These are phyloP conservation scores for Conus canariensis DNA, from an alignment of 2,888 invertebrate genomes.

Conservation along the genomic window DNA sequence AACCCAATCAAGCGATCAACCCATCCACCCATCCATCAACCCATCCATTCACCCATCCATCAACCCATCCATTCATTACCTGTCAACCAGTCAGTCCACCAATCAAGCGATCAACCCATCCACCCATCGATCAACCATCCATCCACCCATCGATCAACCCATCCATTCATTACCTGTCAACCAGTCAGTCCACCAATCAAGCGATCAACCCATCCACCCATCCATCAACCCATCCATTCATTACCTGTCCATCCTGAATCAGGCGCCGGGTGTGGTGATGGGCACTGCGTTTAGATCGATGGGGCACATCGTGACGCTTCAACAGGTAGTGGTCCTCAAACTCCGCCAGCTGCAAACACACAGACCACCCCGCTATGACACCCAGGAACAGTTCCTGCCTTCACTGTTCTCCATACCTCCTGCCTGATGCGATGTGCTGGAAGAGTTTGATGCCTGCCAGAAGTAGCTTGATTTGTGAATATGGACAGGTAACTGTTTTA, in stretches of 20 bases:
- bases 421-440: too few relatives aligned
- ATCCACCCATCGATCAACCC: background rate
- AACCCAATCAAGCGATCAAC: background rate
- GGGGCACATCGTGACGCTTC: constrained; percentile 82
- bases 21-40: background rate
- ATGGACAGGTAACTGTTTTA: too few relatives aligned
- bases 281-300: constrained; percentile 83
- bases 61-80: background rate
- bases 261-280: constrained; percentile 81
- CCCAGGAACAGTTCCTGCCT: too few relatives aligned
- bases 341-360: constrained; percentile 82
- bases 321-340: constrained; percentile 86
- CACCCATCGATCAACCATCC: background rate
- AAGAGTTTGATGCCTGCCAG: too few relatives aligned
- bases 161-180: background rate
- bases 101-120: background rate
- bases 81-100: background rate
- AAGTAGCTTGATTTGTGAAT: too few relatives aligned
- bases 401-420: too few relatives aligned
- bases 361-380: background rate
- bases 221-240: background rate
- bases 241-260: constrained; percentile 82
- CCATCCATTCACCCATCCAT: background rate
- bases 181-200: too few relatives aligned
- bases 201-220: background rate